phyloP scores from a whole-genome alignment of 2,888 invertebrate species.

The Andrena bucephala region DNA sequence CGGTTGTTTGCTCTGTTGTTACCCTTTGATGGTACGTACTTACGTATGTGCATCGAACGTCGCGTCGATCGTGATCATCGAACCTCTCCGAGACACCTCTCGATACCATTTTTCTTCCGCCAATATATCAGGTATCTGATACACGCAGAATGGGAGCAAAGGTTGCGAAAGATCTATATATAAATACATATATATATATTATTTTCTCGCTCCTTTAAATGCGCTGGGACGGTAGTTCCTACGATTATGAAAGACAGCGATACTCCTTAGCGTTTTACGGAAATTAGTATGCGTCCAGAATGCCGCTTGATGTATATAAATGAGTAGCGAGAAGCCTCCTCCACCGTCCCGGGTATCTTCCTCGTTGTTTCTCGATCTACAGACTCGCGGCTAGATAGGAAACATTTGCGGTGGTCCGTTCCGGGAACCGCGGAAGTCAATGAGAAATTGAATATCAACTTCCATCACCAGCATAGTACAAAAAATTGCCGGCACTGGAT shows the following conservation, averaged over 20 bases:
- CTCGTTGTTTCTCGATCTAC: constrained; percentile 67
- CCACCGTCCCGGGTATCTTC: constrained; percentile 66
- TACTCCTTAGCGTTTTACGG: constrained; percentile 73
- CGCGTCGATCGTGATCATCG: constrained; percentile 27
- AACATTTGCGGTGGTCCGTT: constrained; percentile 49
- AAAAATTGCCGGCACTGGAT: constrained; percentile 69
- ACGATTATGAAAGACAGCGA: constrained; percentile 69
- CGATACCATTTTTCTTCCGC: constrained; percentile 42
- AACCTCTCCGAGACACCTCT: constrained; percentile 27
- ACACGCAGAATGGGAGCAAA: constrained; percentile 25
- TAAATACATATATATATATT: constrained; percentile 26
- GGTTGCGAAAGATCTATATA: constrained; percentile 33
- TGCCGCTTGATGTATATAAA: constrained; percentile 64
- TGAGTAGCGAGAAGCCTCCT: constrained; percentile 67
- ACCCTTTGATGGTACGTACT: constrained; percentile 34
- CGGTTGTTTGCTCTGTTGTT: constrained; percentile 48
- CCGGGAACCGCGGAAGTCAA: constrained; percentile 51
- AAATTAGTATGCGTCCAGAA: constrained; percentile 66
- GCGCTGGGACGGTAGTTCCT: constrained; percentile 68
- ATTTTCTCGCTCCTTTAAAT: constrained; percentile 43
- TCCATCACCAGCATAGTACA: constrained; percentile 68
- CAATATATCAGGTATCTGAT: constrained; percentile 26
- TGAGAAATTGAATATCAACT: constrained; percentile 62
- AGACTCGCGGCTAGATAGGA: constrained; percentile 58
- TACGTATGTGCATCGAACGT: constrained; percentile 10